These are phyloP conservation scores for Apamea crenata DNA, from an alignment of 2,888 invertebrate species.

Conservation along the genomic window DNA sequence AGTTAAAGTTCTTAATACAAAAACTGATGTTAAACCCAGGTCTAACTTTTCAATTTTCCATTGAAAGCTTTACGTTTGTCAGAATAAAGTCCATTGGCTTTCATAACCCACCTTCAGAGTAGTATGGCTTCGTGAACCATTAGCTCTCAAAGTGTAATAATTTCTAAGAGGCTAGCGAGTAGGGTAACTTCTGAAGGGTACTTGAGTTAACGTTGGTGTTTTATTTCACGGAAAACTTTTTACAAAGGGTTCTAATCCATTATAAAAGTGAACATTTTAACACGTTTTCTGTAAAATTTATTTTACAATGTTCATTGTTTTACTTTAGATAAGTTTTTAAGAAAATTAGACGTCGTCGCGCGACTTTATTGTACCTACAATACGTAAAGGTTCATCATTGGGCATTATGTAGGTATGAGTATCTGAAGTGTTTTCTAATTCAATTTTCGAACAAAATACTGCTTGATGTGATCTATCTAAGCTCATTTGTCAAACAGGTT, in stretches of 20 bases:
- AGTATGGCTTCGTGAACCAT: not conserved
- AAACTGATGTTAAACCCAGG: no score
- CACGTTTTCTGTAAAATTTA: not conserved
- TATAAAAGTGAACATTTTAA: not conserved
- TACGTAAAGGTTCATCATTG: not conserved
- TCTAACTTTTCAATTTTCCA: no score
- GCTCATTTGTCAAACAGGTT: not conserved
- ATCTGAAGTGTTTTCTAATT: not conserved
- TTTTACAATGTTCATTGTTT: not conserved
- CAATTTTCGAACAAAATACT: not conserved
- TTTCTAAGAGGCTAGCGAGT: not conserved
- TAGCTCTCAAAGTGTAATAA: constrained; percentile 12
- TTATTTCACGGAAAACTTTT: constrained; percentile 18
- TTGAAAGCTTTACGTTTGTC: no score
- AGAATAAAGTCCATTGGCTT: no score
- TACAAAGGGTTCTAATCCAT: not conserved
- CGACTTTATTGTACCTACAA: not conserved
- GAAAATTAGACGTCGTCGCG: not conserved
- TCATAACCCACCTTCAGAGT: not conserved
- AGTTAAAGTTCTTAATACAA: no score
- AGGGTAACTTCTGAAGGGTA: constrained; percentile 3
- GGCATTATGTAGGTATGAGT: not conserved
- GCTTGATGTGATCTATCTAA: not conserved
- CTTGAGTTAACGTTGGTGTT: constrained; percentile 18
- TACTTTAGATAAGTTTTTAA: constrained; percentile 1